These are phyloP conservation scores for Corythaeola cristata DNA, from an alignment of 2,113 vertebrate genomes.

Conservation along the genomic window DNA sequence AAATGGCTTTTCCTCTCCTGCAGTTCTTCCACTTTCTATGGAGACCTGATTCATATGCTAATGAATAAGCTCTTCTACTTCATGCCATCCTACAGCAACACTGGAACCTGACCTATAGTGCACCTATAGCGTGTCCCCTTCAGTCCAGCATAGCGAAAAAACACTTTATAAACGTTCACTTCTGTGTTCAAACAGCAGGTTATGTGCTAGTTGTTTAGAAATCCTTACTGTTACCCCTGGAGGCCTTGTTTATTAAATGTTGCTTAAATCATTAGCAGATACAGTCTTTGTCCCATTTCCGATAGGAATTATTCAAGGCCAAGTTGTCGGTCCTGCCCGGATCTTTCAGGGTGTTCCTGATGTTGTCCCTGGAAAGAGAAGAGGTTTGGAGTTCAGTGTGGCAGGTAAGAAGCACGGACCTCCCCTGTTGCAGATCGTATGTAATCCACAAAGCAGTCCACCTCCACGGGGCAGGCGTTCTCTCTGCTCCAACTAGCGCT, in stretches of 20 bases:
- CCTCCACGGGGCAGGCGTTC: neutral
- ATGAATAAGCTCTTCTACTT: constrained; percentile 39
- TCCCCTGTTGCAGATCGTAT: rapidly evolving
- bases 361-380: neutral
- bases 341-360: neutral
- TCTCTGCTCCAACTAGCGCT: neutral
- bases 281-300: neutral
- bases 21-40: constrained; percentile 36
- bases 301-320: neutral
- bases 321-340: neutral
- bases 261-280: neutral
- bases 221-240: neutral
- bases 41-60: constrained; percentile 67
- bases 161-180: neutral
- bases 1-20: constrained; percentile 55
- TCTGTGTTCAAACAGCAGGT: neutral
- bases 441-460: neutral
- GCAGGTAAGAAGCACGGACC: neutral
- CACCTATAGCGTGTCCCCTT: neutral
- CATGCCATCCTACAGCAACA: neutral
- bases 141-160: neutral
- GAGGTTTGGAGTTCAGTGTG: neutral
- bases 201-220: neutral
- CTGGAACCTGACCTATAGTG: neutral
- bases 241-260: neutral